These are phyloP conservation scores for Ennomos fuscantarius DNA, from an alignment of 2,888 invertebrate species.

Conservation along the genomic window DNA sequence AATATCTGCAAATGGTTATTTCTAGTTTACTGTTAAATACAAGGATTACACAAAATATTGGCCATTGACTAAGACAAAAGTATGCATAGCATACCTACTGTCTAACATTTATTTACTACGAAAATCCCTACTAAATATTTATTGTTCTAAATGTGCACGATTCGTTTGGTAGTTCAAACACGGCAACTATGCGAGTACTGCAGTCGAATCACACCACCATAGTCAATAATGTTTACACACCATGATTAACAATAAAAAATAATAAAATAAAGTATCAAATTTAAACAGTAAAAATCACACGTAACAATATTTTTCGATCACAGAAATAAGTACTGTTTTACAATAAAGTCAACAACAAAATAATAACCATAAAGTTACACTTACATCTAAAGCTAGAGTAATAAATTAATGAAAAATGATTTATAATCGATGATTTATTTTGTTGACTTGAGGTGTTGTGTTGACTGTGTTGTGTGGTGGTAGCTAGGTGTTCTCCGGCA, in stretches of 20 bases:
- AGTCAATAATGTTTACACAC: slow-evolving; percentile 54
- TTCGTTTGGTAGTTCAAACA: slow-evolving; percentile 41
- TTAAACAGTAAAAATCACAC: slow-evolving; percentile 32
- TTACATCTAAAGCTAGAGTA: slow-evolving; percentile 47
- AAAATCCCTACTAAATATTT: slow-evolving; percentile 41
- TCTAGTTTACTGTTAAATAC: slow-evolving; percentile 41
- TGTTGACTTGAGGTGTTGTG: slow-evolving; percentile 30
- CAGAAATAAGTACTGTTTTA: slow-evolving; percentile 62
- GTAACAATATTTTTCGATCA: slow-evolving; percentile 50
- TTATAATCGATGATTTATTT: slow-evolving; percentile 2
- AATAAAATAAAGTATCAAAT: slow-evolving; percentile 20
- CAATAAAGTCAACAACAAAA: slow-evolving; percentile 47
- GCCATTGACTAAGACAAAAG: slow-evolving; percentile 48
- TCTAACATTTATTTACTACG: slow-evolving; percentile 39
- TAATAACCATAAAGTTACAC: slow-evolving; percentile 54
- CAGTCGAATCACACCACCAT: slow-evolving; percentile 70
- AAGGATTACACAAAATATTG: slow-evolving; percentile 40
- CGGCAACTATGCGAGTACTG: slow-evolving; percentile 50
- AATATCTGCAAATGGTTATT: slow-evolving; percentile 47
- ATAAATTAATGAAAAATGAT: slow-evolving; percentile 18
- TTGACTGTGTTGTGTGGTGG: slow-evolving; percentile 18
- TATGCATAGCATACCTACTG: slow-evolving; percentile 61
- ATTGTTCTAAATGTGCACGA: slow-evolving; percentile 40
- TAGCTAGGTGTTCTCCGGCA: slow-evolving; percentile 1
- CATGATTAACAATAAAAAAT: slow-evolving; percentile 13